phyloP scores from a whole-genome alignment of 35 echinoderm and acorn worm genomes.

The Nesometra sesokonis region DNA sequence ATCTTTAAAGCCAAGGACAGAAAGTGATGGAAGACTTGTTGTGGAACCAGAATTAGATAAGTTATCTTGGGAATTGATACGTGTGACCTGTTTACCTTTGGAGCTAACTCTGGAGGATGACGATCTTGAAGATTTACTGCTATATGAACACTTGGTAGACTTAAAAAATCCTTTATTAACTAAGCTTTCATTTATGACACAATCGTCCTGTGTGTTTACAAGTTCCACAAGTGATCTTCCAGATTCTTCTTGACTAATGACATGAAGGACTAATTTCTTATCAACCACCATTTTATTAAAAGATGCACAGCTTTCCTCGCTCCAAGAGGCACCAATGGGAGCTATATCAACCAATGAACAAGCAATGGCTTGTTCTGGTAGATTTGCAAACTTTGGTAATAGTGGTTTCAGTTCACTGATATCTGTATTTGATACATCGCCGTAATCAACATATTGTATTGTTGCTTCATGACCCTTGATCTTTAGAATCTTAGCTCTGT shows the following conservation, averaged over 20 bases:
- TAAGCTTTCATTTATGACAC: background rate
- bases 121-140: background rate
- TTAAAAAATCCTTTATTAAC: background rate
- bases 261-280: background rate
- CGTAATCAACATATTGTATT: background rate
- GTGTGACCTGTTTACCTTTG: background rate
- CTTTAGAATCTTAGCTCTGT: background rate
- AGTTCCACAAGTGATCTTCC: background rate
- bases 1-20: background rate
- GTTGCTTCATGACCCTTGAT: background rate
- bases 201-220: background rate
- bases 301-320: background rate
- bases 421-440: background rate
- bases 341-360: background rate
- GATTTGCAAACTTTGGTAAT: background rate
- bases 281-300: background rate
- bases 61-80: background rate
- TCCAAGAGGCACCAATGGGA: background rate
- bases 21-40: background rate
- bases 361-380: background rate
- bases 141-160: background rate
- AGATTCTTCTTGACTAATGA: background rate
- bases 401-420: background rate
- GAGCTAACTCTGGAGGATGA: background rate
- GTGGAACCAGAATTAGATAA: background rate